These are phyloP conservation scores for Oreotrochilus melanogaster DNA, from an alignment of 2,113 vertebrate genomes.

Conservation along the genomic window DNA sequence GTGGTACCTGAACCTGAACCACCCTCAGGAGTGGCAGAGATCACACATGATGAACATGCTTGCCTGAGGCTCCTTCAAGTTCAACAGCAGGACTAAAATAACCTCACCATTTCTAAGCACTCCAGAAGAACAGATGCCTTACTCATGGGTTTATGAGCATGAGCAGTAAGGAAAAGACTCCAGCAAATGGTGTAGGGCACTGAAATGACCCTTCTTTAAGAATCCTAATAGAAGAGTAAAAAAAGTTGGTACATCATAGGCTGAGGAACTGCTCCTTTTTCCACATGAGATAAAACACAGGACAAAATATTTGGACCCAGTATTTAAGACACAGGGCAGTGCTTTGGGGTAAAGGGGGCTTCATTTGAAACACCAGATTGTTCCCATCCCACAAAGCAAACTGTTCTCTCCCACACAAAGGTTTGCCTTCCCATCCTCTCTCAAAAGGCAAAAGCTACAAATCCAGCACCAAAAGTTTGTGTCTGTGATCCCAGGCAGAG, in stretches of 20 bases:
- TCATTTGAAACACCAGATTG: rapidly evolving
- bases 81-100: neutral
- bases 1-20: neutral
- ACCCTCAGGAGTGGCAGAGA: neutral
- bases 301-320: neutral
- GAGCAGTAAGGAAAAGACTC: neutral
- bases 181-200: neutral
- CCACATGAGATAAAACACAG: neutral
- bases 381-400: neutral
- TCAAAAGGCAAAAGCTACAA: neutral
- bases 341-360: neutral
- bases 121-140: neutral
- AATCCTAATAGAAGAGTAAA: neutral
- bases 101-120: neutral
- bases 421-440: neutral
- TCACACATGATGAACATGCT: neutral
- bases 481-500: rapidly evolving
- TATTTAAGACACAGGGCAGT: neutral
- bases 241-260: neutral
- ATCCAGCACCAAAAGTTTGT: rapidly evolving
- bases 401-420: rapidly evolving
- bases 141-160: neutral
- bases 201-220: neutral
- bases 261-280: neutral
- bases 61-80: neutral